A percentile compares a stretch with the other conserved stretches of the same genome.
Conservation (phyloP, 2,797 vertebrate genomes). For the Taeniopygia guttata region DNA sequence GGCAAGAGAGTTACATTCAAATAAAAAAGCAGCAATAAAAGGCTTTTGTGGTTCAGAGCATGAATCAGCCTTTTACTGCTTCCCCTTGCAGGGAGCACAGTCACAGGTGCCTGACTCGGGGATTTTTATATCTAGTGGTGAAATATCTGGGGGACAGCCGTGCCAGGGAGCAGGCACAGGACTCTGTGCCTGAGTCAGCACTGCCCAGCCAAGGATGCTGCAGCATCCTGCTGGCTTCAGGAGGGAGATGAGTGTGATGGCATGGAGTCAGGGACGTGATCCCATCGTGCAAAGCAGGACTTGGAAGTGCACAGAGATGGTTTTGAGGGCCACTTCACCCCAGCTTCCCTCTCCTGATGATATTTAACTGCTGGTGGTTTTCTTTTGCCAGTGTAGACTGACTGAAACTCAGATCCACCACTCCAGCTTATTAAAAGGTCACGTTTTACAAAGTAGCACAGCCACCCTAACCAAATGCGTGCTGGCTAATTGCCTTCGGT, state of each 20-base stretch:
- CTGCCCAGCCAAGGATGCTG: background rate
- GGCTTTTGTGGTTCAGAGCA: background rate
- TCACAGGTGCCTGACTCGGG: background rate
- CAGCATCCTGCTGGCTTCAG: background rate
- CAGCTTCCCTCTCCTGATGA: background rate
- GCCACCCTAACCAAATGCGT: too few species aligned
- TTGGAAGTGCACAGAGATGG: background rate
- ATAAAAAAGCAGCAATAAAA: background rate
- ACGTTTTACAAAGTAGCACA: too few species aligned
- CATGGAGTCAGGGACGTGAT: accelerated
- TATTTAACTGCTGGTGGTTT: background rate
- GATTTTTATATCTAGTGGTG: background rate
- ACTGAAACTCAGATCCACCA: background rate
- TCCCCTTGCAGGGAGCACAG: background rate
- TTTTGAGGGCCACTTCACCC: background rate
- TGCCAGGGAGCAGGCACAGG: accelerated
- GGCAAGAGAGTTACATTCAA: too few species aligned
- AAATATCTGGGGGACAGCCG: background rate
- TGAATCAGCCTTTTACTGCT: slow-evolving; percentile 36
- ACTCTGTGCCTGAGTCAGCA: background rate
- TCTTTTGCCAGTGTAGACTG: background rate
- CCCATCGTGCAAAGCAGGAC: accelerated
- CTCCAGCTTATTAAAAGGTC: background rate
- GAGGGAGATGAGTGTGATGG: background rate
- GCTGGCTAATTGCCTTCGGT: too few species aligned